Conservation (phyloP, 2,888 invertebrate species). For the Melieria omissa region DNA sequence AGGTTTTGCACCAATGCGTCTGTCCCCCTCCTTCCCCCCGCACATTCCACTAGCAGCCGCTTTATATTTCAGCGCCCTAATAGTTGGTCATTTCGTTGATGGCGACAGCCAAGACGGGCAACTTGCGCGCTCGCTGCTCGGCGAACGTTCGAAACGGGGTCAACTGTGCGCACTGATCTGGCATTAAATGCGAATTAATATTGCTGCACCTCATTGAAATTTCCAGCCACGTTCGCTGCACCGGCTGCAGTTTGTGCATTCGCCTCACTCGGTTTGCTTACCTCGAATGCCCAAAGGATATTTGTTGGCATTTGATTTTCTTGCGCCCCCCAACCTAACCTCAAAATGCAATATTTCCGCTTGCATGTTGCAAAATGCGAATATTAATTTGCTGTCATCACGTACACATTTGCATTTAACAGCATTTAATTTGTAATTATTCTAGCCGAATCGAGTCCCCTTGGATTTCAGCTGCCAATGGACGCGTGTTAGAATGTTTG, state of each 20-base stretch:
- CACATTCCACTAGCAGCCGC: too few species aligned
- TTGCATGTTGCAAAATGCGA: slow-evolving; percentile 27
- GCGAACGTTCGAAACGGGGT: too few species aligned
- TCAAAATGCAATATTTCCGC: not conserved
- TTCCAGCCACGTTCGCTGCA: too few species aligned
- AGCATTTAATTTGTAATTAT: not conserved
- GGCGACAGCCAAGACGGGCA: not conserved
- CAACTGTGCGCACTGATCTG: slow-evolving; percentile 9
- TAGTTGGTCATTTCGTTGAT: not conserved
- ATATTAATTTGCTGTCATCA: slow-evolving; percentile 34
- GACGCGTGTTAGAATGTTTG: not conserved
- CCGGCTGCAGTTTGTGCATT: too few species aligned
- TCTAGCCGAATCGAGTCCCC: not conserved
- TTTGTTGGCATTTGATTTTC: slow-evolving; percentile 18
- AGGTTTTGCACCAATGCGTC: too few species aligned
- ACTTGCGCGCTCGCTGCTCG: too few species aligned
- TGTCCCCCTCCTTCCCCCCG: too few species aligned
- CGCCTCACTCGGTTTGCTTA: not conserved
- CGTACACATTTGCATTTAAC: slow-evolving; percentile 9
- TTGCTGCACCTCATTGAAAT: not conserved
- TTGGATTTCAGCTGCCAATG: not conserved
- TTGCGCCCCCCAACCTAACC: not conserved
- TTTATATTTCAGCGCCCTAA: too few species aligned
- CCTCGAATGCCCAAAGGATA: slow-evolving; percentile 15
- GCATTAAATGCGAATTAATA: slow-evolving; percentile 27